phyloP scores from a whole-genome alignment of 2,888 invertebrate species.

The Melieria omissa region DNA sequence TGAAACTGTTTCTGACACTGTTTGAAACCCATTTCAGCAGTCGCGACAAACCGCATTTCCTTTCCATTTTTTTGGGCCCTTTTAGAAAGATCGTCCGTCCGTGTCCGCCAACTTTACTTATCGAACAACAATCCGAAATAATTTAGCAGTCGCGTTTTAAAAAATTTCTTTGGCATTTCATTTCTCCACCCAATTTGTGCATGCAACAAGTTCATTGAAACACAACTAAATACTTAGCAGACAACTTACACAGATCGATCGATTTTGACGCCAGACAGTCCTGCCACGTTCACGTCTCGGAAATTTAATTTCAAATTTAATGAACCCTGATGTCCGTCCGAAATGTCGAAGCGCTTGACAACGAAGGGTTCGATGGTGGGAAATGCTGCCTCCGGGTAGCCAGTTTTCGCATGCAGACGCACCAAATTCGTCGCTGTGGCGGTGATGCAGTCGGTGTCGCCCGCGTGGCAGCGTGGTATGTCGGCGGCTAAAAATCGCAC shows the following conservation, averaged over 20 bases:
- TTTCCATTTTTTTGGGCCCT: too few relatives aligned
- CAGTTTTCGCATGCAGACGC: constrained; percentile 57
- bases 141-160: too few relatives aligned
- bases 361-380: constrained; percentile 63
- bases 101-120: too few relatives aligned
- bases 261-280: constrained; percentile 59
- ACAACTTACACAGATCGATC: constrained; percentile 63
- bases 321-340: constrained; percentile 60
- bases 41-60: too few relatives aligned
- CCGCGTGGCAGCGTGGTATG: constrained; percentile 57
- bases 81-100: too few relatives aligned
- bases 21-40: too few relatives aligned
- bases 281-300: constrained; percentile 60
- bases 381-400: constrained; percentile 58
- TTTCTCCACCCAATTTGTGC: too few relatives aligned
- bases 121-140: too few relatives aligned
- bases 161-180: too few relatives aligned
- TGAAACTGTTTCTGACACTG: too few relatives aligned
- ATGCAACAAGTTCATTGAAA: not conserved
- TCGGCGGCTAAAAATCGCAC: constrained; percentile 53
- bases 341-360: constrained; percentile 59
- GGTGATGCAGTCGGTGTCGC: constrained; percentile 60
- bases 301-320: constrained; percentile 61
- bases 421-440: constrained; percentile 55
- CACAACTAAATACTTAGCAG: constrained; percentile 24